phyloP scores from a whole-genome alignment of 2,113 vertebrate genomes.

The Tauraco erythrolophus region DNA sequence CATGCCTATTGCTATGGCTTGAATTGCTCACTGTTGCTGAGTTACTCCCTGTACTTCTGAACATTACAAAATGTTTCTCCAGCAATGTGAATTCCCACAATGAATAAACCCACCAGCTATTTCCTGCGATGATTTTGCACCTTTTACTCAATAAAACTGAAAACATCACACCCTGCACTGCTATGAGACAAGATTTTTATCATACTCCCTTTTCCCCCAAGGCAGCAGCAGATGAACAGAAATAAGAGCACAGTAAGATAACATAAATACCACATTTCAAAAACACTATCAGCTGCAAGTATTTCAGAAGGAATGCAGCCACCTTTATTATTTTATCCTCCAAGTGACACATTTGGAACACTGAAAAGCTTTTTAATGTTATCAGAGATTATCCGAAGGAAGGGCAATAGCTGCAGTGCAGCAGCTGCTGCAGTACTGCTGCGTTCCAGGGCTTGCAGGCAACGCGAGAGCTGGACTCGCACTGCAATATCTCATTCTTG shows the following conservation, averaged over 20 bases:
- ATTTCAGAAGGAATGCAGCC: constrained; percentile 2
- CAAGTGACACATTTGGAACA: background rate
- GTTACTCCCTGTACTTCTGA: background rate
- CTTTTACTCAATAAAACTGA: background rate
- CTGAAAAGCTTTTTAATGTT: background rate
- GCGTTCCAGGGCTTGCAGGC: background rate
- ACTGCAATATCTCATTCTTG: background rate
- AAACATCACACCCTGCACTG: background rate
- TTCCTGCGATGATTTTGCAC: constrained; percentile 5
- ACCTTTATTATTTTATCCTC: constrained; percentile 31
- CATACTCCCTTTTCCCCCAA: background rate
- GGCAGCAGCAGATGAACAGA: constrained; percentile 3
- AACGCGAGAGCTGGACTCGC: accelerated
- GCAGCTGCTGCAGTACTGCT: constrained; percentile 41
- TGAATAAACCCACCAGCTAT: constrained; percentile 4
- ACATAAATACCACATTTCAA: background rate
- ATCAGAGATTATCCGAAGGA: background rate
- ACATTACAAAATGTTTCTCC: background rate
- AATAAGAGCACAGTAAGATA: background rate
- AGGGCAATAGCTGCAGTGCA: constrained; percentile 59
- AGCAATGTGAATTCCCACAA: background rate
- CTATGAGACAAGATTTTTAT: background rate
- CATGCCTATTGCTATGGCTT: background rate
- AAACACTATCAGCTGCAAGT: background rate
- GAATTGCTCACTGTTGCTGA: background rate